A percentile compares a stretch with the other conserved stretches of the same genome.
Evolutionary conservation across 2,888 invertebrate genomes (phyloP).

Genomic region (Ophion obscuratus): DNA sequence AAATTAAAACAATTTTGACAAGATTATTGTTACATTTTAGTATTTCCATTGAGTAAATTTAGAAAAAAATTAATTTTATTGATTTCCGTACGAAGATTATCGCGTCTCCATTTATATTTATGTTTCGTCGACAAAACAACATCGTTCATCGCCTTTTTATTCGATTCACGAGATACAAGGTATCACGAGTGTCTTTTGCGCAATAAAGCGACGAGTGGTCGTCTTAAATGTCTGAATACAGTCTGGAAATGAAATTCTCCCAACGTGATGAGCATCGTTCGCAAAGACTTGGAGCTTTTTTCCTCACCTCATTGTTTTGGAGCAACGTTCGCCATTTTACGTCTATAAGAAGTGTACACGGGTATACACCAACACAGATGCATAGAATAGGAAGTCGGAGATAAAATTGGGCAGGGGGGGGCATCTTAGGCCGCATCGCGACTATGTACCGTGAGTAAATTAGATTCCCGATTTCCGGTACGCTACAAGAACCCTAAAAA

Average conservation of each 20-base stretch:
- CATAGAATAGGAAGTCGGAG: too few species aligned
- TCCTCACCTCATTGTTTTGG: not conserved
- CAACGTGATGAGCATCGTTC: constrained; percentile 3
- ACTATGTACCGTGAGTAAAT: constrained; percentile 73
- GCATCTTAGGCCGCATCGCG: constrained; percentile 58
- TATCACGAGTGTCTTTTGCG: not conserved
- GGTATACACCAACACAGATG: not conserved
- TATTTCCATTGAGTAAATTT: not conserved
- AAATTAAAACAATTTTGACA: too few species aligned
- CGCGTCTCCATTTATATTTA: not conserved
- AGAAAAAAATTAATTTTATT: not conserved
- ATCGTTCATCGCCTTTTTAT: not conserved
- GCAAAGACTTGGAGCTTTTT: not conserved
- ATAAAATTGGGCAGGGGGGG: not conserved
- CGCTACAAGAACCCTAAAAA: constrained; percentile 73
- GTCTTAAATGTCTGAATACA: not conserved
- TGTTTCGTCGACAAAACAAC: not conserved
- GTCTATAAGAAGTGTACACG: not conserved
- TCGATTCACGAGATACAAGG: not conserved
- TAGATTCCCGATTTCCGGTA: constrained; percentile 78
- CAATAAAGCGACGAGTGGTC: not conserved
- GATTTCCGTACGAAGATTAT: too few species aligned
- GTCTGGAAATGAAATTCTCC: constrained; percentile 10
- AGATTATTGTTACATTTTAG: too few species aligned
- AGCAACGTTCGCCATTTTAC: not conserved